Evolutionary conservation across 1,140 invertebrate species (phyloP), one percentile per base, ranked within the genome.

Genomic region (Leptinotarsa undecemlineata): DNA sequence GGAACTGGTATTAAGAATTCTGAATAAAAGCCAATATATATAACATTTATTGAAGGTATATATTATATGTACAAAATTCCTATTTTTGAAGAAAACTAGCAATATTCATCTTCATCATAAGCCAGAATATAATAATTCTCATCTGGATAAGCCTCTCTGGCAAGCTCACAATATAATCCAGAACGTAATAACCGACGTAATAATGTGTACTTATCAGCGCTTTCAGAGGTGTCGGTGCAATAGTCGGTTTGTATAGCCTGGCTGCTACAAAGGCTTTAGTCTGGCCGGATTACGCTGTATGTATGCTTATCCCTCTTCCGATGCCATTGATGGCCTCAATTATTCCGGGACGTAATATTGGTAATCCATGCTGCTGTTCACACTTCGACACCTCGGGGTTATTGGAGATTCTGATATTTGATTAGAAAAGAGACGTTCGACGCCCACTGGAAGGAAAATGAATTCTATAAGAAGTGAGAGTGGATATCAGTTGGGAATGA

Each of bases 321-420:
- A 72, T 72, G 71, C 61, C 61, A 72, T 72, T 72, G 71, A 72
- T 72, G 71, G 71, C 71, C 71, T 64, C 71, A 72, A 72, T 72
- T 72, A 72, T 72, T 61, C 71, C n/a, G 62, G 71, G 62, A 72
- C 62, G 71, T 72, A 72, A 72, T 72, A 72, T 72, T 62, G 60
- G 71, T 72, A 72, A 72, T 72, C 71, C 71, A 48, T 42, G 20
- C 71, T 72, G 61, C 26, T 72, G 71, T 72, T 72, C 71, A 72
- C 71, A 72, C 68, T 70, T 72, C 71, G 71, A 72, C 71, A 72
- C 71, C 71, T 72, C 62, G 57, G 68, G 33, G 48, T 57, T 70
- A 70, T 70, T 70, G 68, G 20, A 21, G 47, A 48, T 48, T 13
- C 17, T 57, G 68, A 13, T 70, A 57, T 70, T 70, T 60, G 51